phyloP scores from a whole-genome alignment of 1,140 invertebrate genomes.

The Vanessa tameamea region DNA sequence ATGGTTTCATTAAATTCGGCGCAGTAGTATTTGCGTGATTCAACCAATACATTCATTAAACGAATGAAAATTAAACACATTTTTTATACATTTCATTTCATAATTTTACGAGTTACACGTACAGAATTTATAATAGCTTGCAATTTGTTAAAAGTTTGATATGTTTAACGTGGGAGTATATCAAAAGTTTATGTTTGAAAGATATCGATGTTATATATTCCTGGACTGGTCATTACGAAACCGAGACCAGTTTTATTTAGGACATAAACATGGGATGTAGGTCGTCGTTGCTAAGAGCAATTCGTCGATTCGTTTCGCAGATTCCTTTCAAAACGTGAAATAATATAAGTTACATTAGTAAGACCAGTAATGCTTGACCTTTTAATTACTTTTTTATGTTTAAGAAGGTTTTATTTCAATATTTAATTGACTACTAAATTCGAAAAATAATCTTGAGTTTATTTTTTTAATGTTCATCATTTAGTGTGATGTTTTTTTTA shows the following conservation, averaged over 20 bases:
- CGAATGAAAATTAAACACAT: too few relatives aligned
- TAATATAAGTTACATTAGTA: not conserved
- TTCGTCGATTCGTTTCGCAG: constrained; percentile 10
- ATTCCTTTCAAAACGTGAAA: not conserved
- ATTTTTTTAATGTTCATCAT: too few relatives aligned
- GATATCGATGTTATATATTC: constrained; percentile 25
- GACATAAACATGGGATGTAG: constrained; percentile 65
- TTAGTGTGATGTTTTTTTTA: too few relatives aligned
- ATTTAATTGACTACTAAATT: too few relatives aligned
- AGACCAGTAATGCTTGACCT: too few relatives aligned
- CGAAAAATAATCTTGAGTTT: too few relatives aligned
- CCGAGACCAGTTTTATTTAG: constrained; percentile 49
- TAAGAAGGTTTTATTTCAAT: not conserved
- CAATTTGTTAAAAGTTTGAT: not conserved
- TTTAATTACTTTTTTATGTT: not conserved
- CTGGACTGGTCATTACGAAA: constrained; percentile 52
- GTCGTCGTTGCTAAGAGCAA: constrained; percentile 36
- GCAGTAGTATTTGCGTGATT: too few relatives aligned
- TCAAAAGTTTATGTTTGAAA: constrained; percentile 29
- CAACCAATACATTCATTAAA: too few relatives aligned
- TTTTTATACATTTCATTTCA: too few relatives aligned
- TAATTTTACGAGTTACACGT: too few relatives aligned
- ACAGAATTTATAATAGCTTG: too few relatives aligned
- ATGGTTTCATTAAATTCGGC: too few relatives aligned
- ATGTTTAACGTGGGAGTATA: constrained; percentile 7